phyloP scores from a whole-genome alignment of 2,888 invertebrate genomes.

The Nephrocerus scutellatus region DNA sequence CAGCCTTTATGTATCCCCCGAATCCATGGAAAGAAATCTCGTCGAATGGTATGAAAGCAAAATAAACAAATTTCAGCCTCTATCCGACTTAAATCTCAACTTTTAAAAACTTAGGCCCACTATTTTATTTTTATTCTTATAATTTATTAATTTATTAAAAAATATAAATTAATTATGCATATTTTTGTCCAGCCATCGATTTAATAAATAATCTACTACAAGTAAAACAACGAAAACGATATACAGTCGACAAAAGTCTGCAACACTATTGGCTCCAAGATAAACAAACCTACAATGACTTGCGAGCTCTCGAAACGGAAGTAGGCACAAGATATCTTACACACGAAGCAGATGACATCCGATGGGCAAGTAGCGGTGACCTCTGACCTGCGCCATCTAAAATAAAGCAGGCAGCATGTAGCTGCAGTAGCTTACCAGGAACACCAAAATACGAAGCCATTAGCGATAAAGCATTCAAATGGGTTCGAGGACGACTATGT shows the following conservation, averaged over 20 bases:
- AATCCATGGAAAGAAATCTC: conserved; percentile 97
- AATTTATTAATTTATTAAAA: conserved; percentile 1
- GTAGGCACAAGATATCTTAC: conserved; percentile 78
- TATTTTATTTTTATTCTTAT: not conserved
- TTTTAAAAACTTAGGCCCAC: no score
- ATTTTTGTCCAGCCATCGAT: conserved; percentile 80
- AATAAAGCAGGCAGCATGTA: conserved; percentile 25
- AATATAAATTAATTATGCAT: no score
- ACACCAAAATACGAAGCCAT: conserved; percentile 46
- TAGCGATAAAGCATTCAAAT: conserved; percentile 46
- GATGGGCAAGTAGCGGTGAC: conserved; percentile 59
- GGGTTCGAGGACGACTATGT: conserved; percentile 47
- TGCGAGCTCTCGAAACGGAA: conserved; percentile 72
- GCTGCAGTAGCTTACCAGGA: conserved; percentile 37
- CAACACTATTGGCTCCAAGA: conserved; percentile 96
- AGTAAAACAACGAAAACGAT: conserved; percentile 92
- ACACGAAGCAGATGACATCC: conserved; percentile 87
- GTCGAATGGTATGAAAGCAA: conserved; percentile 59
- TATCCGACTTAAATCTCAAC: not conserved
- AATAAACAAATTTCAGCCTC: not conserved
- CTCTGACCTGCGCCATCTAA: conserved; percentile 46
- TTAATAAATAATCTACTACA: conserved; percentile 95
- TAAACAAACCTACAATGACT: conserved; percentile 90
- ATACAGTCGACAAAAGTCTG: conserved; percentile 92
- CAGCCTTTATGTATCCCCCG: conserved; percentile 99